Evolutionary conservation across 2,888 invertebrate species (phyloP), one percentile per base, ranked within the genome.

Genomic region (Ceratothoa steindachneri): DNA sequence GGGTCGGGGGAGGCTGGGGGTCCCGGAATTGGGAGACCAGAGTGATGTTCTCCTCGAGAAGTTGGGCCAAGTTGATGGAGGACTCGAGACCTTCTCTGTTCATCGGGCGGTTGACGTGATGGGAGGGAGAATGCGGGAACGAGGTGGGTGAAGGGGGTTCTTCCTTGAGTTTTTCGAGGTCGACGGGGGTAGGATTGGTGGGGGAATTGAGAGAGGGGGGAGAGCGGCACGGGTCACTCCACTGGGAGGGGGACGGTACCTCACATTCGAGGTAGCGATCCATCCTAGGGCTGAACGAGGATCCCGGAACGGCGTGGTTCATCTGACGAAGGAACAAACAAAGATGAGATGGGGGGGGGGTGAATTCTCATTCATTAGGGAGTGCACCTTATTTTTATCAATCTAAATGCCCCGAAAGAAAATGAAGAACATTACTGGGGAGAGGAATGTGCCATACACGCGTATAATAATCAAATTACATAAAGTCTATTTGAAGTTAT

Each of bases 221-320:
- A 24, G 75, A 75, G 71, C 65, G 75, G 65, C 74, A 77, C 19
- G 74, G 75, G 55, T 77, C 77, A 4, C 74, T 75, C 72, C 72
- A 77, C 53, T 77, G 74, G 65, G 77, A 77, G 5, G 77, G 77
- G 30, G 77, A 77, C 15, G 77, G 77, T 41, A 77, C 77, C 55
- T 77, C 71, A 65, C 77, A 60, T 60, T 60, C 60, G 22, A 60
- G 27, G 9, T 60, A 60, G 9, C 27, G 60, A n/a, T 60, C 60
- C 60, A 60, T 60, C 24, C 60, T n/a, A 60, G 60, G 60, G 24
- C 60, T 60, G 27, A 60, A 60, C 27, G 60, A 24, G 60, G 60
- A 60, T 24, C 60, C 60, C 24, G 60, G 60, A 3, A 60, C 60
- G 12, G 60, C 60, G 60, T 60, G 60, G 27, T 60, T 60, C 60